Conservation (phyloP, 2,113 vertebrate genomes). For the Cyanistes caeruleus region DNA sequence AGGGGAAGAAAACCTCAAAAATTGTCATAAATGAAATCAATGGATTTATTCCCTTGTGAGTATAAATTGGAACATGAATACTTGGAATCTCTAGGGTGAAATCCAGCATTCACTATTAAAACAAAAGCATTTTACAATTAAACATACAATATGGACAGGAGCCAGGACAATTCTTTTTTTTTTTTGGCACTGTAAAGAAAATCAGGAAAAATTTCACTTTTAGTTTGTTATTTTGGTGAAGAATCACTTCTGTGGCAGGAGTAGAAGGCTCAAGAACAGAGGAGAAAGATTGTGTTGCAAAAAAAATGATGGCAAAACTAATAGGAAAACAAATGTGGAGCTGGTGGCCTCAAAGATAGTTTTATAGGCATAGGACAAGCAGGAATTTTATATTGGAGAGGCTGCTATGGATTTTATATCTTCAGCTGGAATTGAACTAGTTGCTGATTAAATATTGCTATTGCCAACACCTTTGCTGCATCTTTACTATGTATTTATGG, state of each 20-base stretch:
- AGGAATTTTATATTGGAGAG: not conserved
- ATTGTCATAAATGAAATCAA: not conserved
- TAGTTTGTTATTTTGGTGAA: not conserved
- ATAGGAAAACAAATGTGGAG: no score
- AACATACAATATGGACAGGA: not conserved
- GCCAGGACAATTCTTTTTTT: not conserved
- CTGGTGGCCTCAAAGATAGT: not conserved
- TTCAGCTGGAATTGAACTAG: slow-evolving; percentile 21
- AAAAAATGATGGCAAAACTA: not conserved
- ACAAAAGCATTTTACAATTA: not conserved
- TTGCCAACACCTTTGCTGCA: slow-evolving; percentile 4
- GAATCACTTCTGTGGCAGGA: not conserved
- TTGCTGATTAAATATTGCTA: slow-evolving; percentile 28
- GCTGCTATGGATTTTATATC: not conserved
- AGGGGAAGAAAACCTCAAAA: not conserved
- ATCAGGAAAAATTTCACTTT: not conserved
- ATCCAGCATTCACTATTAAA: not conserved
- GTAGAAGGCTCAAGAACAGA: not conserved
- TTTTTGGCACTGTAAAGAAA: not conserved
- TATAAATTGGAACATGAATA: not conserved
- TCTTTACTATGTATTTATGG: not conserved
- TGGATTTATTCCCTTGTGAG: not conserved
- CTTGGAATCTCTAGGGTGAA: not conserved
- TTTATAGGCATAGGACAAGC: not conserved
- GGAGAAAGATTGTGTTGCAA: not conserved